Evolutionary conservation across 2,888 invertebrate species (phyloP), one percentile per base, ranked within the genome.

Genomic region (Nineta flava): DNA sequence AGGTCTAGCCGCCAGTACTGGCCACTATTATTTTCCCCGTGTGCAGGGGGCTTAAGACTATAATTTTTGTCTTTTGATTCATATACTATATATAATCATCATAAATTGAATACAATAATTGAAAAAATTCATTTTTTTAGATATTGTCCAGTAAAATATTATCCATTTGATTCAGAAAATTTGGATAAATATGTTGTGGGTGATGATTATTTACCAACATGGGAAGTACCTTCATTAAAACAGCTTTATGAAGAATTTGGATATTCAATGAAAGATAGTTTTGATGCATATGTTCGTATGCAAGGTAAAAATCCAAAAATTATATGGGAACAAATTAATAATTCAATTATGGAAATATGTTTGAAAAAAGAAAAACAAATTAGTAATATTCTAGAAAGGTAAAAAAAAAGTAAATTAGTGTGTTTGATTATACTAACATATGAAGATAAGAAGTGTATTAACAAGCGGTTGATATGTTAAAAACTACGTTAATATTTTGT

Each of bases 111-210:
- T 19, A 19, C 19, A 19, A 2, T 19, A 19, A 19, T 19, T 19
- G 19, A 4, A 26, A 5, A 7, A 26, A 6, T 19, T 26, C 7
- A 1, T 6, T 26, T 26, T 68, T 68, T 5, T 63, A 85, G 92
- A 54, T 96, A 92, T 66, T 96, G 96, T 60, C 79, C 88, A 0
- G 75, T 77, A 2, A 80, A 87, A 57, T 97, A 96, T 65, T 75
- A 93, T 65, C 96, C 96, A 0, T 93, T 97, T 59, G 83, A 96
- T 67, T 70, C 83, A 0, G 67, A 73, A 2, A 75, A 81, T 59
- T 61, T 85, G 31, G 82, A 92, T 58, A 92, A 95, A 62, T 97
- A 97, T 62, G 91, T 97, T 1, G 86, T 97, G 1, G 88, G 87
- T 0, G 94, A 95, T 63, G 87, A 94, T 62, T 97, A 97, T 63